Evolutionary conservation across 2,888 invertebrate genomes (phyloP).

Genomic region (Heliconius erato): DNA sequence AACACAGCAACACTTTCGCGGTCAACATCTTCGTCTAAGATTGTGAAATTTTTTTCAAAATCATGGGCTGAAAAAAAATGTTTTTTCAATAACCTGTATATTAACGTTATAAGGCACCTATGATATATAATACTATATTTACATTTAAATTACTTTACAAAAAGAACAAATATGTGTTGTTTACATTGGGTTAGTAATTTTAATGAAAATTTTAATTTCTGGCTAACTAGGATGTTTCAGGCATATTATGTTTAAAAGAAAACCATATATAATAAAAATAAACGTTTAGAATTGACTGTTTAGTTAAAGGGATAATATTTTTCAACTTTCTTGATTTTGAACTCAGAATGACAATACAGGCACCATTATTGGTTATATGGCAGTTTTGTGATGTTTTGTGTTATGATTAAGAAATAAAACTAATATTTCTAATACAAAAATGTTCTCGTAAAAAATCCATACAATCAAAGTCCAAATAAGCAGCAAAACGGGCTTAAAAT

Average conservation of each 20-base stretch:
- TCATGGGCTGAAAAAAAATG: constrained; percentile 4
- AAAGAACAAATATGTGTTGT: not conserved
- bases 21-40: constrained; percentile 48
- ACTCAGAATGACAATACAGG: not conserved
- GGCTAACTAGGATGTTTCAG: not conserved
- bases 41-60: constrained; percentile 44
- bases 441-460: not conserved
- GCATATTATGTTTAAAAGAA: not conserved
- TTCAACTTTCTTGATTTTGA: not conserved
- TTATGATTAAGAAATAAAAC: not conserved
- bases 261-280: not conserved
- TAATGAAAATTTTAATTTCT: not conserved
- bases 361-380: not conserved
- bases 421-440: not conserved
- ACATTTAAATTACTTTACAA: not conserved
- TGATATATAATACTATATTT: not conserved
- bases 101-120: not conserved
- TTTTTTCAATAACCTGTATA: not conserved
- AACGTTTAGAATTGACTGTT: not conserved
- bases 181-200: not conserved
- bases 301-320: not conserved
- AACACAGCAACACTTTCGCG: constrained; percentile 63
- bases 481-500: constrained; percentile 7
- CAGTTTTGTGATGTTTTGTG: not conserved
- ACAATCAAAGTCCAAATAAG: not conserved